Evolutionary conservation across 2,888 invertebrate genomes (phyloP).

Genomic region (Drepanosiphum platanoidis): DNA sequence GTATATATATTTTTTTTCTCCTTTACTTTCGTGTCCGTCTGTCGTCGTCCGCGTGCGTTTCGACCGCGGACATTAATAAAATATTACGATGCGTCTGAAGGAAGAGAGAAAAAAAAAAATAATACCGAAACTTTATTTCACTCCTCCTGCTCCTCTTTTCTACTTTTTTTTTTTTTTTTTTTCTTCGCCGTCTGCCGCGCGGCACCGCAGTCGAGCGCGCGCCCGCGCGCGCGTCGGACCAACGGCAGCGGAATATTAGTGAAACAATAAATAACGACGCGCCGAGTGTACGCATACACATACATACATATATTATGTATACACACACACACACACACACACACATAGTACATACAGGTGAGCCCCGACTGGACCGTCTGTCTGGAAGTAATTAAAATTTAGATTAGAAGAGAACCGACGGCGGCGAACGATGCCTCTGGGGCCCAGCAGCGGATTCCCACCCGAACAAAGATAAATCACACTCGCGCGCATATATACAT

Average conservation of each 20-base stretch:
- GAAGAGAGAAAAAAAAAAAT: background rate
- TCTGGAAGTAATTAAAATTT: conserved; percentile 62
- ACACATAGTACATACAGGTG: conserved; percentile 26
- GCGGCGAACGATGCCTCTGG: conserved; percentile 53
- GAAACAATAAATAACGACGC: conserved; percentile 61
- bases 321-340: background rate
- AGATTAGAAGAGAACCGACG: conserved; percentile 55
- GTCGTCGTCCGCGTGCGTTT: conserved; percentile 1
- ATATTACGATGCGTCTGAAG: conserved; percentile 22
- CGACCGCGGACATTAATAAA: conserved; percentile 47
- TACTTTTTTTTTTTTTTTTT: no score
- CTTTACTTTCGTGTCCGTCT: background rate
- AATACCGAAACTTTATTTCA: conserved; percentile 28
- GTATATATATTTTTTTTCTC: background rate
- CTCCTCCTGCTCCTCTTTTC: background rate
- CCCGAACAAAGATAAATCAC: conserved; percentile 62
- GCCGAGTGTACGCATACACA: conserved; percentile 18
- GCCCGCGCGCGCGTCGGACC: background rate
- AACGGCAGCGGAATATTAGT: conserved; percentile 62
- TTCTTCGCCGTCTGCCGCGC: background rate
- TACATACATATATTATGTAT: background rate
- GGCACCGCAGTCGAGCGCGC: background rate
- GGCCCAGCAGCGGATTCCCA: conserved; percentile 50
- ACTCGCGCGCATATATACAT: background rate
- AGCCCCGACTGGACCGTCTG: conserved; percentile 35